Conservation (phyloP, 2,113 vertebrate genomes). For the Heloderma charlesbogerti region DNA sequence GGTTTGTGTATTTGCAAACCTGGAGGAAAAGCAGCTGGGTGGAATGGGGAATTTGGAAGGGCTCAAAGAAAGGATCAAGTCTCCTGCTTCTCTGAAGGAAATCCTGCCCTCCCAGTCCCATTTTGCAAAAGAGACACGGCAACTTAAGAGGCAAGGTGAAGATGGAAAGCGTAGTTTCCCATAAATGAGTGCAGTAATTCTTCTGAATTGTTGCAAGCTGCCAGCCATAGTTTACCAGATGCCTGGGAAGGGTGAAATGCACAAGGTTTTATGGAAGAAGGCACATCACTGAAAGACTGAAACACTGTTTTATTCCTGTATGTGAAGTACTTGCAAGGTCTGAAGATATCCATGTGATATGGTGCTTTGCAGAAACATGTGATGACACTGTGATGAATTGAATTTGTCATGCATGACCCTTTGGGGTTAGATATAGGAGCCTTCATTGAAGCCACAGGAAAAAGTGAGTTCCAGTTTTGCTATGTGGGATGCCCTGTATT, state of each 20-base stretch:
- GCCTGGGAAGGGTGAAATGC: not conserved
- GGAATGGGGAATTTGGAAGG: not conserved
- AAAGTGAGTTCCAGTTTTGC: not conserved
- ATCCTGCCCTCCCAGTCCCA: too few species aligned
- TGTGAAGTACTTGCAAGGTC: constrained; percentile 34
- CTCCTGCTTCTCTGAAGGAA: not conserved
- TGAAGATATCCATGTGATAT: constrained; percentile 39
- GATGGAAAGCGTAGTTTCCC: not conserved
- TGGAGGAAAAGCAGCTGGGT: not conserved
- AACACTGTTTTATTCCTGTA: constrained; percentile 37
- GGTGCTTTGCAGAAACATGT: constrained; percentile 41
- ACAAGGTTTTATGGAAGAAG: not conserved
- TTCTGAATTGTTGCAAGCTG: not conserved
- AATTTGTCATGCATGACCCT: constrained; percentile 30
- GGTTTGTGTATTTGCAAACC: not conserved
- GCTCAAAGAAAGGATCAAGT: not conserved
- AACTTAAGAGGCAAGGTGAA: not conserved
- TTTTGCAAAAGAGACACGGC: not conserved
- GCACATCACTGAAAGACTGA: constrained; percentile 36
- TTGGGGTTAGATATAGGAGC: constrained; percentile 30
- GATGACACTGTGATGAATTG: constrained; percentile 42
- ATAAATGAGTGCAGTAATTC: not conserved
- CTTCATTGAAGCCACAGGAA: constrained; percentile 26
- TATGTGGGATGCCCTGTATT: not conserved
- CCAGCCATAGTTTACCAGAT: not conserved